These are phyloP conservation scores for Brachymystax lenok DNA, from an alignment of 2,797 vertebrate genomes.

Conservation along the genomic window DNA sequence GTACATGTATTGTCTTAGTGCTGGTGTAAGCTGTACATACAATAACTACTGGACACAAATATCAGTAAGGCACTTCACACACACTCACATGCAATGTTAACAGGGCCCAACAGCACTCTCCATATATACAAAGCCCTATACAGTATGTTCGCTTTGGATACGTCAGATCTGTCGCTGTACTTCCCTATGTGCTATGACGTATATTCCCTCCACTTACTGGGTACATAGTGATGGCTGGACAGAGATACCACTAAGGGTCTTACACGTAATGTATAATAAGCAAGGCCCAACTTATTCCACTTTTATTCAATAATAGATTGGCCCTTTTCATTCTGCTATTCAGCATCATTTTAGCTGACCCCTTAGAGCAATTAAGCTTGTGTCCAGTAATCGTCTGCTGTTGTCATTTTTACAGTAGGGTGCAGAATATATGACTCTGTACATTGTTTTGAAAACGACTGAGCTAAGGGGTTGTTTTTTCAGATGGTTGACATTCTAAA, in stretches of 20 bases:
- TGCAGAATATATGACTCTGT: constrained; percentile 11
- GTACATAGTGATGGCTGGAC: too few relatives aligned
- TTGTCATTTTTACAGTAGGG: not conserved
- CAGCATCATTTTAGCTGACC: constrained; percentile 21
- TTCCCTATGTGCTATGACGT: too few relatives aligned
- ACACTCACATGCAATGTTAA: not conserved
- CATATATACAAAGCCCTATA: constrained; percentile 17
- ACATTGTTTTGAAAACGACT: constrained; percentile 28
- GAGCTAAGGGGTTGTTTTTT: constrained; percentile 54
- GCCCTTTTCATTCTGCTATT: constrained; percentile 39
- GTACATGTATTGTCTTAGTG: not conserved
- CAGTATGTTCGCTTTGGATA: constrained; percentile 35
- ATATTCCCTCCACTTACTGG: too few relatives aligned
- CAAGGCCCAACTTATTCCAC: too few relatives aligned
- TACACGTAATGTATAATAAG: too few relatives aligned
- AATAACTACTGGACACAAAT: constrained; percentile 9
- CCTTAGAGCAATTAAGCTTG: constrained; percentile 23
- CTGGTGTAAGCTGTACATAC: not conserved
- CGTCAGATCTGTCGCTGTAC: too few relatives aligned
- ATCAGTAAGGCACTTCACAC: not conserved
- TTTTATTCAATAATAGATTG: not conserved
- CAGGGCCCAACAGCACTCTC: constrained; percentile 1
- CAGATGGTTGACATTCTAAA: constrained; percentile 48
- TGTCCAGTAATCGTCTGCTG: constrained; percentile 7
- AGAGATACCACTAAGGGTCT: too few relatives aligned